These are phyloP conservation scores for Venusia cambrica DNA, from an alignment of 2,888 invertebrate genomes.

Conservation along the genomic window DNA sequence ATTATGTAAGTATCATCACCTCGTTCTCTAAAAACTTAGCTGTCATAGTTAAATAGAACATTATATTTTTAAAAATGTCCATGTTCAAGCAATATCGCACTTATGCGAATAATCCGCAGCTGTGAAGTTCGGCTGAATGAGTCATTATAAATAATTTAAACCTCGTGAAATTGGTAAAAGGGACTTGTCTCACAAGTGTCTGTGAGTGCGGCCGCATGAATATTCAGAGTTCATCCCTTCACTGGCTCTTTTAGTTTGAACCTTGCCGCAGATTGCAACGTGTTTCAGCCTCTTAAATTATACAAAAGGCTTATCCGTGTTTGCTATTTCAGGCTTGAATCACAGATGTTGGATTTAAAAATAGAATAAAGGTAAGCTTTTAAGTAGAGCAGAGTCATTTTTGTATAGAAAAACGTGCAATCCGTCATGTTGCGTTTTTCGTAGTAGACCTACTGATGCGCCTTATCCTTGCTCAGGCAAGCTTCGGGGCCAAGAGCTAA, in stretches of 20 bases:
- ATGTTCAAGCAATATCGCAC: too few species aligned
- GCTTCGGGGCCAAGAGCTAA: too few species aligned
- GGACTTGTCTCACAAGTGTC: slow-evolving; percentile 40
- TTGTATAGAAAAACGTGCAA: too few species aligned
- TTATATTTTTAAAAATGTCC: too few species aligned
- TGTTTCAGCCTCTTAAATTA: slow-evolving; percentile 33
- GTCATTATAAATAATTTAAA: slow-evolving; percentile 45
- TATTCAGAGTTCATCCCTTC: slow-evolving; percentile 48
- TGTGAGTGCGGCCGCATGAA: slow-evolving; percentile 52
- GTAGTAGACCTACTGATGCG: too few species aligned
- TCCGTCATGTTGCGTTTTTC: too few species aligned
- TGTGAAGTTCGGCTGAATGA: too few species aligned
- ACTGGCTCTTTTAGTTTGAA: slow-evolving; percentile 40
- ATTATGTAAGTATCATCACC: too few species aligned
- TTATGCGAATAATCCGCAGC: too few species aligned
- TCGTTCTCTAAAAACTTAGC: too few species aligned
- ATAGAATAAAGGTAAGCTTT: neutral
- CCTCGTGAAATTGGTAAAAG: slow-evolving; percentile 41
- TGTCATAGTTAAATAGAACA: too few species aligned
- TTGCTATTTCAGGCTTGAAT: slow-evolving; percentile 3
- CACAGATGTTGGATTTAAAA: slow-evolving; percentile 1
- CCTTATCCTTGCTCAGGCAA: too few species aligned
- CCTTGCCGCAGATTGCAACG: slow-evolving; percentile 42
- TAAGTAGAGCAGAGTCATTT: neutral
- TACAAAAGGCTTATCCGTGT: slow-evolving; percentile 20